Conservation (phyloP, 1,140 invertebrate species). For the Oryctes rhinoceros region DNA sequence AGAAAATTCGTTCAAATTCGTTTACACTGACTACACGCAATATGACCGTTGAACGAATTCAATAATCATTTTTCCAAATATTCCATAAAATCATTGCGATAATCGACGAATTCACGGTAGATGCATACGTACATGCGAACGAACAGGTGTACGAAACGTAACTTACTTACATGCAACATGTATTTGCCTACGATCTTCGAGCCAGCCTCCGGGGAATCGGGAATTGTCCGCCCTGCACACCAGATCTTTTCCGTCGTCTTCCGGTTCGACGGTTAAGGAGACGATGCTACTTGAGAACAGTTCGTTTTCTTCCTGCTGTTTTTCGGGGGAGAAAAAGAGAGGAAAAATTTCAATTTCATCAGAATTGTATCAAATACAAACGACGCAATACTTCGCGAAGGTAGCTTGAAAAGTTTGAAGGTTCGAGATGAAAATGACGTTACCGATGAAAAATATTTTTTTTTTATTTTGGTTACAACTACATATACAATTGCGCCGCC, state of each 20-base stretch:
- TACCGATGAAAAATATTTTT: too few relatives aligned
- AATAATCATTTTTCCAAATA: too few relatives aligned
- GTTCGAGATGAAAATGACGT: too few relatives aligned
- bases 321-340: not conserved
- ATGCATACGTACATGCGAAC: not conserved
- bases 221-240: slow-evolving; percentile 90
- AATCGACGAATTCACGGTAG: too few relatives aligned
- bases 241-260: slow-evolving; percentile 83
- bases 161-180: slow-evolving; percentile 83
- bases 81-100: too few relatives aligned
- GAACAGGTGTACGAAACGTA: slow-evolving; percentile 42
- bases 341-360: not conserved
- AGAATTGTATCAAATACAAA: too few relatives aligned
- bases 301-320: slow-evolving; percentile 57
- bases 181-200: slow-evolving; percentile 80
- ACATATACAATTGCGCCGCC: too few relatives aligned
- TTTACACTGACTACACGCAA: not conserved
- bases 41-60: not conserved
- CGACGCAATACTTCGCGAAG: too few relatives aligned
- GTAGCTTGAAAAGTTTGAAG: too few relatives aligned
- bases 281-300: slow-evolving; percentile 75
- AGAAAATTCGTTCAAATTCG: too few relatives aligned
- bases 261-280: slow-evolving; percentile 74
- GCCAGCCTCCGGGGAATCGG: slow-evolving; percentile 79
- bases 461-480: too few relatives aligned